Conservation (phyloP, 2,888 invertebrate species). For the Hydroisotoma schaefferi region DNA sequence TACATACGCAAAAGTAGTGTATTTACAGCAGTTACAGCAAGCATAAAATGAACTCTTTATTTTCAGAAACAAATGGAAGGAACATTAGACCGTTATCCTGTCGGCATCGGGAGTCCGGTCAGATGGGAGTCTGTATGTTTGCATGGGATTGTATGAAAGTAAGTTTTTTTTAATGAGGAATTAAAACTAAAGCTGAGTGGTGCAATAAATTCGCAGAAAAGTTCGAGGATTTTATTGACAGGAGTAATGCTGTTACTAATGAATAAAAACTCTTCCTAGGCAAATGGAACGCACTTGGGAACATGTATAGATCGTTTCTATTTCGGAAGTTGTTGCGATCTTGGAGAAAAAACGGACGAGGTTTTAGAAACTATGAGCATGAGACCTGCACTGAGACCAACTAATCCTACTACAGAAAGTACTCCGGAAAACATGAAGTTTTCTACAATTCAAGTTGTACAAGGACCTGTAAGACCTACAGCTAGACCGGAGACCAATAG, state of each 20-base stretch:
- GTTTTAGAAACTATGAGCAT: constrained; percentile 38
- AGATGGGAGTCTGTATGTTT: constrained; percentile 87
- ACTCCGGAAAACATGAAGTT: constrained; percentile 15
- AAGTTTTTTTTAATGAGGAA: constrained; percentile 12
- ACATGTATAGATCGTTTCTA: constrained; percentile 91
- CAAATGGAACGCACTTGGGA: constrained; percentile 84
- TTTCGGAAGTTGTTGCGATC: constrained; percentile 86
- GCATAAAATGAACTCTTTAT: constrained; percentile 6
- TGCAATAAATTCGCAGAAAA: too few relatives aligned
- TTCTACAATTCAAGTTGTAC: constrained; percentile 1
- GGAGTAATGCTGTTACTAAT: too few relatives aligned
- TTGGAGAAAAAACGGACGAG: constrained; percentile 58
- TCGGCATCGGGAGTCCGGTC: constrained; percentile 72
- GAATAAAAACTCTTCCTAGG: too few relatives aligned
- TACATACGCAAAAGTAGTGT: not conserved
- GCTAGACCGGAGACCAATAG: not conserved
- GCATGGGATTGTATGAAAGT: constrained; percentile 65
- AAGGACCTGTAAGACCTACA: not conserved
- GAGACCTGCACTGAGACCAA: constrained; percentile 57
- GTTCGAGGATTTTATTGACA: too few relatives aligned
- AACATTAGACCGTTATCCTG: constrained; percentile 87
- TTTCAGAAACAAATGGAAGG: constrained; percentile 58
- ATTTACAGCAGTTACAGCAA: not conserved
- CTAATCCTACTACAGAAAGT: constrained; percentile 50
- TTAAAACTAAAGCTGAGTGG: too few relatives aligned